Percentiles rank a stretch among this genome's conserved stretches.
Evolutionary conservation across 1,140 invertebrate genomes (phyloP).

Genomic region (Aethina tumida): DNA sequence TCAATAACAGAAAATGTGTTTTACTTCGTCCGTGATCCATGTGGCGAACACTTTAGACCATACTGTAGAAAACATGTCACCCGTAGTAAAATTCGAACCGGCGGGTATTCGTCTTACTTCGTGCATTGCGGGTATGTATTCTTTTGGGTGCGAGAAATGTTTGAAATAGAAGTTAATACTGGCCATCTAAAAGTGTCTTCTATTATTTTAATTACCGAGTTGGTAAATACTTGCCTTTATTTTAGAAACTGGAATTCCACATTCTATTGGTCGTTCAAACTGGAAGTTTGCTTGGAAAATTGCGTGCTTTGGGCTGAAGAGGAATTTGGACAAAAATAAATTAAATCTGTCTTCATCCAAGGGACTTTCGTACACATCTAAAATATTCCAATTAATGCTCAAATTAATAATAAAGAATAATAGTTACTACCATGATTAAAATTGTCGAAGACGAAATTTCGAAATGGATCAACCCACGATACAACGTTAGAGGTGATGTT

Average conservation of each 20-base stretch:
- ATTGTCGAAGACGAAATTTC: conserved; percentile 41
- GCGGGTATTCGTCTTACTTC: conserved; percentile 45
- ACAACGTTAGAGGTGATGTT: conserved; percentile 45
- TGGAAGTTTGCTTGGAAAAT: conserved; percentile 58
- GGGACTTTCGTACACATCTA: conserved; percentile 39
- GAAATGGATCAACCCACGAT: conserved; percentile 53
- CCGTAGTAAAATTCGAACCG: conserved; percentile 44
- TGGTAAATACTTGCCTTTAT: conserved; percentile 39
- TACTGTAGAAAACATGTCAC: conserved; percentile 49
- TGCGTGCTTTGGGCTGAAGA: conserved; percentile 56
- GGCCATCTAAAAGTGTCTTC: conserved; percentile 34
- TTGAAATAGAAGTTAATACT: conserved; percentile 52
- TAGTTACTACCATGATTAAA: conserved; percentile 35
- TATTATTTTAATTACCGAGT: neutral
- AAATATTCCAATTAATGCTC: conserved; percentile 14
- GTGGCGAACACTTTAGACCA: conserved; percentile 61
- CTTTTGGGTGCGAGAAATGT: conserved; percentile 46
- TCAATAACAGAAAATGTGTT: neutral
- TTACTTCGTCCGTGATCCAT: conserved; percentile 68
- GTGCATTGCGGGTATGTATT: conserved; percentile 69
- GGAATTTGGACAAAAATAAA: conserved; percentile 55
- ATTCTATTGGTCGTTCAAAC: conserved; percentile 48
- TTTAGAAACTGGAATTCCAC: conserved; percentile 45
- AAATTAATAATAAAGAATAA: too few species aligned
- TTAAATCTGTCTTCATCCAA: conserved; percentile 46